Base-by-base conservation (phyloP, 1,140 invertebrate genomes). In the Orchesella cincta region DNA sequence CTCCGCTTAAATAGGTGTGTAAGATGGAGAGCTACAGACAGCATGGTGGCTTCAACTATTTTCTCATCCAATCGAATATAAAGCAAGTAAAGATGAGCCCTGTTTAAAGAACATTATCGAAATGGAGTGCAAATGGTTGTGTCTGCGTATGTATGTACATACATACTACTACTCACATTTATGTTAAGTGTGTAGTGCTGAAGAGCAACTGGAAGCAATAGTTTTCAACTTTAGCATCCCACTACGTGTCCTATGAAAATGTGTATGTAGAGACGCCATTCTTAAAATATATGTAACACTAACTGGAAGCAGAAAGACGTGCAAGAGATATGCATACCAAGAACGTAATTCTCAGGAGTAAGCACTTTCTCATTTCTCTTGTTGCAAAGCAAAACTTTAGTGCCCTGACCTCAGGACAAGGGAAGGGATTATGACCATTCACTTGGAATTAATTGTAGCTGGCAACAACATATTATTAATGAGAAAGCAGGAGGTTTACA, bases 361-460 rank as follows among this genome's bases (percentile, higher is more conserved):
- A n/a, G n/a, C n/a, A n/a, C n/a, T n/a, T n/a, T n/a, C n/a, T n/a
- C n/a, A n/a, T n/a, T n/a, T n/a, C n/a, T n/a, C n/a, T n/a, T n/a
- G n/a, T n/a, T n/a, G n/a, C n/a, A n/a, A n/a, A n/a, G n/a, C n/a
- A n/a, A n/a, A n/a, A n/a, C n/a, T n/a, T n/a, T n/a, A n/a, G 39
- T 46, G 18, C 23, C 52, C 23, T 57, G 52, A 57, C 52, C 52
- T 57, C 52, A 57, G 23, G 52, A 57, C 23, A 57, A 57, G 52
- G 23, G 23, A 57, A 57, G 52, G 52, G 52, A 57, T 57, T 57
- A 57, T 57, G 39, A 46, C 39, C 52, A 57, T 14, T 57, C 14
- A 57, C 52, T n/a, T 23, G 52, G 52, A 57, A 57, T 26, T 57
- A 57, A 57, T 57, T 18, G 23, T 57, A n/a, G 23, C 52, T 26